These are phyloP conservation scores for Uria lomvia DNA, from an alignment of 2,113 vertebrate genomes.

Conservation along the genomic window DNA sequence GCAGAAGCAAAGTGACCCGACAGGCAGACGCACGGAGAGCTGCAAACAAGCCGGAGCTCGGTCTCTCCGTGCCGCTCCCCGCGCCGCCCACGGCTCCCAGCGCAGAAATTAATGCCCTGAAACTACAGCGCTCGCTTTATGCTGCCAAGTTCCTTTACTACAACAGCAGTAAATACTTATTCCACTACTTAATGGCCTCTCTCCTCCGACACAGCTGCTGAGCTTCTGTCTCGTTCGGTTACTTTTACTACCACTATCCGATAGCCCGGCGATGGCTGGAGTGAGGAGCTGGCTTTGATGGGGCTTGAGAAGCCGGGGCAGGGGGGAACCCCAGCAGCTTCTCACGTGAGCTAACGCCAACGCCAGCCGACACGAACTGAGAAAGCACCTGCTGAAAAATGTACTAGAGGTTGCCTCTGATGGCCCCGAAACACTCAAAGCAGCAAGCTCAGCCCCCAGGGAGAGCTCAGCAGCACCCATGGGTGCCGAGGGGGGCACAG, in stretches of 20 bases:
- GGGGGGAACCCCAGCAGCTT: background rate
- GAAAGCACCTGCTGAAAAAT: background rate
- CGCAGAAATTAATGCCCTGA: background rate
- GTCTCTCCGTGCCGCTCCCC: background rate
- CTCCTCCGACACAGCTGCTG: background rate
- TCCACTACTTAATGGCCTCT: constrained; percentile 20
- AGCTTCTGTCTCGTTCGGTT: background rate
- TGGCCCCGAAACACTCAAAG: rapidly evolving
- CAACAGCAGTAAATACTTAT: constrained; percentile 41
- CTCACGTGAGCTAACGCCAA: background rate
- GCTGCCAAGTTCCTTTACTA: background rate
- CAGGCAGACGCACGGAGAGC: background rate
- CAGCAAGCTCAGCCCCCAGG: background rate
- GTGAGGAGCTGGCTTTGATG: background rate
- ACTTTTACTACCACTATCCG: background rate
- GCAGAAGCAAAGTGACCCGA: background rate
- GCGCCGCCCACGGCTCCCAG: background rate
- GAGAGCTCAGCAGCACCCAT: background rate
- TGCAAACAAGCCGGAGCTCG: background rate
- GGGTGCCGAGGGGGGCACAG: background rate
- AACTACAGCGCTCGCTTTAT: background rate
- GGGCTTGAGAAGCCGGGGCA: background rate
- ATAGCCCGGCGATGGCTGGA: background rate
- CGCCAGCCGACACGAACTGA: background rate
- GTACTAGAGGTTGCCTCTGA: background rate